Evolutionary conservation across 2,113 vertebrate species (phyloP).

Genomic region (Abramis brama): DNA sequence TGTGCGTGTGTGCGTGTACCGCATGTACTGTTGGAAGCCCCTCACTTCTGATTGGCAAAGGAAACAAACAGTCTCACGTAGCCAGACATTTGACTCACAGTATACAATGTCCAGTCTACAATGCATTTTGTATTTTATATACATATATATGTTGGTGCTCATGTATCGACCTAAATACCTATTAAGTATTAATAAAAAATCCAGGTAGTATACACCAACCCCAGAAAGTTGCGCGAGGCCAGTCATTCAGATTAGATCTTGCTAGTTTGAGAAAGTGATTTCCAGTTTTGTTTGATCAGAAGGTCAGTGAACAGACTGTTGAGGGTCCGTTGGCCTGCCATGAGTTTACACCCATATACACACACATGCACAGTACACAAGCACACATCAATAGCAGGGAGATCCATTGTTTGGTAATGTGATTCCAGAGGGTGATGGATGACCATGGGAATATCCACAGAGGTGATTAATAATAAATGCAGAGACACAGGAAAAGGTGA

Average conservation of each 20-base stretch:
- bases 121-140: no score
- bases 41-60: constrained; percentile 11
- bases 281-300: neutral
- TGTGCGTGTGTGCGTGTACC: neutral
- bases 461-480: constrained; percentile 53
- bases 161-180: neutral
- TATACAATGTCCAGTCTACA: neutral
- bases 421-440: constrained; percentile 53
- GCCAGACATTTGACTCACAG: neutral
- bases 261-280: neutral
- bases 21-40: constrained; percentile 14
- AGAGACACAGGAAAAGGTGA: constrained; percentile 10
- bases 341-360: neutral
- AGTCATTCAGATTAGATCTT: neutral
- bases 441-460: constrained; percentile 19
- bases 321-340: neutral
- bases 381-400: constrained; percentile 1
- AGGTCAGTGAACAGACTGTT: neutral
- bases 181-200: neutral
- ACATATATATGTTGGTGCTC: neutral
- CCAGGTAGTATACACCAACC: neutral
- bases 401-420: constrained; percentile 41
- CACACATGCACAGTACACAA: neutral
- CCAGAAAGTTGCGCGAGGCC: neutral
- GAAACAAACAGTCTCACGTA: constrained; percentile 34